Percentiles rank a stretch among this genome's conserved stretches.
Conservation (phyloP, 2,888 invertebrate species). For the Caenorhabditis sp. region DNA sequence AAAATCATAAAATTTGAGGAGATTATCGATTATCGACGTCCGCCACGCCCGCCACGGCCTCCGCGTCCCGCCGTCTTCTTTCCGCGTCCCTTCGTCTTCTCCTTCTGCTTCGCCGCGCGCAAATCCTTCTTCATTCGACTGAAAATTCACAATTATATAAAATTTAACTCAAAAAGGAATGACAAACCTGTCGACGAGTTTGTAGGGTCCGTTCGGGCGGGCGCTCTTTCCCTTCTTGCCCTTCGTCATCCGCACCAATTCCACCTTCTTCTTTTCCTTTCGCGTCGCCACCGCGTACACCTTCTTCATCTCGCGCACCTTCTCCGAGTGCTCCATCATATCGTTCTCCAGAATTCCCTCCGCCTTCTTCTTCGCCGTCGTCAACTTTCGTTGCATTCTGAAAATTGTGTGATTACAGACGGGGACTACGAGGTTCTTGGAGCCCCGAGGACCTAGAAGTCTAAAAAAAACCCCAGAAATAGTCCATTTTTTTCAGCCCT, state of each 20-base stretch:
- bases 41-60: conserved; percentile 10
- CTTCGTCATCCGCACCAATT: conserved; percentile 94
- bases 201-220: conserved; percentile 75
- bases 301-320: conserved; percentile 81
- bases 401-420: conserved; percentile 79
- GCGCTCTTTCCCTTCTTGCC: conserved; percentile 72
- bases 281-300: conserved; percentile 85
- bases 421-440: too few relatives aligned
- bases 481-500: too few relatives aligned
- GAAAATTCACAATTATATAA: conserved; percentile 19
- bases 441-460: too few relatives aligned
- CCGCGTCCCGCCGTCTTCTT: conserved; percentile 21
- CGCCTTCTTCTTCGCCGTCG: conserved; percentile 94
- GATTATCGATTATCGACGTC: conserved; percentile 7
- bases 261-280: conserved; percentile 88
- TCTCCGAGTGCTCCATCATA: conserved; percentile 93
- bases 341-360: conserved; percentile 86
- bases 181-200: conserved; percentile 64
- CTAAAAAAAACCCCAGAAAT: too few relatives aligned
- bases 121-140: conserved; percentile 69
- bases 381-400: conserved; percentile 84
- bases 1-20: background rate
- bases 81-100: conserved; percentile 68
- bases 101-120: conserved; percentile 60
- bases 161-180: background rate